These are phyloP conservation scores for Drepanosiphum platanoidis DNA, from an alignment of 2,888 invertebrate species.

Conservation along the genomic window DNA sequence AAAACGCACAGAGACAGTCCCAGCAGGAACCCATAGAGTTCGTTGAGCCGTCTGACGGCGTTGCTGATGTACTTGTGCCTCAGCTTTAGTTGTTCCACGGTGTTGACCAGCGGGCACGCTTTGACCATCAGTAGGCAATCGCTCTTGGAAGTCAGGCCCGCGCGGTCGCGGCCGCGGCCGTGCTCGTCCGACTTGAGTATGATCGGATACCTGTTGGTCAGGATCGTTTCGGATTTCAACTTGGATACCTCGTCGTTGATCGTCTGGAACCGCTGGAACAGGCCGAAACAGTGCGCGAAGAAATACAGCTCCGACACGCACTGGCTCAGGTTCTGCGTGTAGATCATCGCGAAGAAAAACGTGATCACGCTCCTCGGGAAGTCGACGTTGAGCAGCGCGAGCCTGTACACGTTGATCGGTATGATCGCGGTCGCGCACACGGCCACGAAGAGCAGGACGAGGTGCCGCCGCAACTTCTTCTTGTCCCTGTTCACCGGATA, in stretches of 20 bases:
- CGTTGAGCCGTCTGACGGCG: not conserved
- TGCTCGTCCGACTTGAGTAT: not conserved
- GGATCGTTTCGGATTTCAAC: conserved; percentile 6
- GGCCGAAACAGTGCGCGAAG: not conserved
- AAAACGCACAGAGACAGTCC: not conserved
- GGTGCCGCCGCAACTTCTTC: not conserved
- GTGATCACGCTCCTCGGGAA: too few species aligned
- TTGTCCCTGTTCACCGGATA: not conserved
- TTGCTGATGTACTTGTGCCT: conserved; percentile 26
- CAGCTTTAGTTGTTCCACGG: not conserved
- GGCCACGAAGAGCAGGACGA: not conserved
- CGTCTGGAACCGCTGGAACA: conserved; percentile 9
- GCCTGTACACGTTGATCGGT: not conserved
- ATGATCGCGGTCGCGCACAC: not conserved
- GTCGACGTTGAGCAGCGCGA: not conserved
- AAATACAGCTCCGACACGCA: conserved; percentile 55
- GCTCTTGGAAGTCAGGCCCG: not conserved
- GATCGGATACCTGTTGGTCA: conserved; percentile 1
- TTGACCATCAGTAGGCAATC: not conserved
- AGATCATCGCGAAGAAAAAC: conserved; percentile 30
- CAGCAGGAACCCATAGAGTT: not conserved
- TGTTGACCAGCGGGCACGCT: not conserved
- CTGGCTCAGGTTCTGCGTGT: conserved; percentile 54
- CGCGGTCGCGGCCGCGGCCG: too few species aligned
- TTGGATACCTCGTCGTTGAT: conserved; percentile 37